These are phyloP conservation scores for Acanthurus tractus DNA, from an alignment of 2,797 vertebrate species.

Conservation along the genomic window DNA sequence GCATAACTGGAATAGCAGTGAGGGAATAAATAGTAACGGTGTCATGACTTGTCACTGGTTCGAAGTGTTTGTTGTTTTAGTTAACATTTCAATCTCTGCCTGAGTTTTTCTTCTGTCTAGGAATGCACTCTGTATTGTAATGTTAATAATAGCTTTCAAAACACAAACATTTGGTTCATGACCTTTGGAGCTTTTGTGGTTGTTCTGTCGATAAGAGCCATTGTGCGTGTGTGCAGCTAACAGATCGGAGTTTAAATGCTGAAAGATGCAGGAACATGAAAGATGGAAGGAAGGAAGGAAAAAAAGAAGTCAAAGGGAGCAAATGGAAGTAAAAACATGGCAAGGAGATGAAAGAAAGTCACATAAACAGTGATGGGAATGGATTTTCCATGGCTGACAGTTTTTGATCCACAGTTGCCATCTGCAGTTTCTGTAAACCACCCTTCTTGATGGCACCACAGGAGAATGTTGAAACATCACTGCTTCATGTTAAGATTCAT, in stretches of 20 bases:
- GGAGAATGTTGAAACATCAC: slow-evolving; percentile 49
- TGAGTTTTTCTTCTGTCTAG: slow-evolving; percentile 37
- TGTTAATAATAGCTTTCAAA: slow-evolving; percentile 43
- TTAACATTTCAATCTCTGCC: slow-evolving; percentile 9
- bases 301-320: slow-evolving; percentile 5
- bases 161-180: slow-evolving; percentile 14
- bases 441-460: slow-evolving; percentile 28
- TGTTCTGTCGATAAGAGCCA: neutral
- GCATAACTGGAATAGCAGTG: neutral
- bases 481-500: slow-evolving; percentile 46
- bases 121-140: slow-evolving; percentile 65
- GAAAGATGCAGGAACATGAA: slow-evolving; percentile 18
- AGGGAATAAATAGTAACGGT: neutral
- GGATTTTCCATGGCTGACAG: slow-evolving; percentile 3
- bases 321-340: slow-evolving; percentile 15
- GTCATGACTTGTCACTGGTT: neutral
- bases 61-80: slow-evolving; percentile 52
- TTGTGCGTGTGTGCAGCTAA: slow-evolving; percentile 6
- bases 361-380: slow-evolving; percentile 23
- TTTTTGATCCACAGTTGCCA: slow-evolving; percentile 28
- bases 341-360: slow-evolving; percentile 33
- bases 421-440: slow-evolving; percentile 44
- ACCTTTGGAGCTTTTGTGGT: neutral
- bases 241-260: neutral
- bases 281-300: neutral